Conservation (phyloP, 2,113 vertebrate genomes). For the Nyctereutes procyonoides region DNA sequence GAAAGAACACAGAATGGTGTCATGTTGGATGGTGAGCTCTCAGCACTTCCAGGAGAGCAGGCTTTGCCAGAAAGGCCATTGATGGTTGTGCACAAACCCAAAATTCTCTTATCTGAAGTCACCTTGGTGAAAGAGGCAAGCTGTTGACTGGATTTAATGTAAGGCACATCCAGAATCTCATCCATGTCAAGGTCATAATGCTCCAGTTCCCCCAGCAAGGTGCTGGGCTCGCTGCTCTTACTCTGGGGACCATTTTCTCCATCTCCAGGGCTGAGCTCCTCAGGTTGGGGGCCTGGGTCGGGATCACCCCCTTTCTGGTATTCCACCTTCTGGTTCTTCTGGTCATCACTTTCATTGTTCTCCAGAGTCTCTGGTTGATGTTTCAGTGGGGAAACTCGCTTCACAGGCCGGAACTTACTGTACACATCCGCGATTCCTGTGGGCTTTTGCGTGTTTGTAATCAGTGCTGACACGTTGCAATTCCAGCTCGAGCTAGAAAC, state of each 20-base stretch:
- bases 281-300: slow-evolving; percentile 79
- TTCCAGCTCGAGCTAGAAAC: slow-evolving; percentile 95
- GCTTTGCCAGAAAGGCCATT: slow-evolving; percentile 88
- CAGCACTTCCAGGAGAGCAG: slow-evolving; percentile 85
- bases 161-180: slow-evolving; percentile 99
- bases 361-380: slow-evolving; percentile 96
- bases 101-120: slow-evolving; percentile 90
- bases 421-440: slow-evolving; percentile 94
- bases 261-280: slow-evolving; percentile 82
- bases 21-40: slow-evolving; percentile 83
- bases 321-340: slow-evolving; percentile 88
- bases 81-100: slow-evolving; percentile 83
- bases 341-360: slow-evolving; percentile 91
- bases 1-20: slow-evolving; percentile 94
- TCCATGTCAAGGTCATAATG: slow-evolving; percentile 99
- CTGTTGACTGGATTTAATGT: slow-evolving; percentile 97
- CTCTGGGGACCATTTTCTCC: slow-evolving; percentile 84
- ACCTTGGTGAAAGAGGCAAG: slow-evolving; percentile 91
- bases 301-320: slow-evolving; percentile 87
- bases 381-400: slow-evolving; percentile 97
- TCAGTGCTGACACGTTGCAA: slow-evolving; percentile 90
- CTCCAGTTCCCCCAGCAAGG: slow-evolving; percentile 94
- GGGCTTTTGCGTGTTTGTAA: slow-evolving; percentile 92
- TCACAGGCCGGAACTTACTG: slow-evolving; percentile 98
- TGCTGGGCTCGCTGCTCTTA: slow-evolving; percentile 81